Evolutionary conservation across 92 coral and sea anemone species (phyloP), one percentile per base, ranked within the genome.

Genomic region (Phenganax marumi): DNA sequence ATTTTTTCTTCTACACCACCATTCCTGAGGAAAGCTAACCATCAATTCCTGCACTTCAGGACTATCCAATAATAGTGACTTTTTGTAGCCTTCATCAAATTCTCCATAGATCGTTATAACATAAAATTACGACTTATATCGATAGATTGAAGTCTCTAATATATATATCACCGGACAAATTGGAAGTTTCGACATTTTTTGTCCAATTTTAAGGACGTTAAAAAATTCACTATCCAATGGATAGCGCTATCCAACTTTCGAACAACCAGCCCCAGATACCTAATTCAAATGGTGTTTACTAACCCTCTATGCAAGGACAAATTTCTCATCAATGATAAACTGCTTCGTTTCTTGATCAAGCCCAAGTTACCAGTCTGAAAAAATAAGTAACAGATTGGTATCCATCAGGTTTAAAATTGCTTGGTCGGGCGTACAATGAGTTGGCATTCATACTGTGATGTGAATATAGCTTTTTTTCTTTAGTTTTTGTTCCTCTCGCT

Each of bases 381-480:
- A 85, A 89, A 92, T 97, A 90, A 75, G 58, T 86, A 70, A 26
- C 9, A 10, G 21, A 60, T 63, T 23, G 9, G 33, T 4, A 52
- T 0, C 43, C 24, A 14, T 8, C 52, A 10, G 50, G 26, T 69
- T 69, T 9, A 69, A 69, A 24, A 19, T 33, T 33, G 43, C 43
- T 33, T 33, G 5, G 43, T 33, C 43, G 2, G 43, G 43, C 43
- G 5, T 33, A 33, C 43, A 33, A 33, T 33, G 43, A 33, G 43
- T 33, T 8, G 5, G 14, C 51, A 17, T 23, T 8, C 69, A 33
- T 75, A 77, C 82, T 48, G 82, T 58, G 9, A 77, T 58, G 70
- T 95, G 97, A 91, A 95, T 90, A 77, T 92, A 95, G 83, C 87
- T 90, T 24, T 93, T 87, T 60, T 89, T 93, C 13, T 91, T 85